Percentiles rank a stretch among this genome's conserved stretches.
These are phyloP conservation scores for Oophaga sylvatica DNA, from an alignment of 2,797 vertebrate species.

Conservation along the genomic window DNA sequence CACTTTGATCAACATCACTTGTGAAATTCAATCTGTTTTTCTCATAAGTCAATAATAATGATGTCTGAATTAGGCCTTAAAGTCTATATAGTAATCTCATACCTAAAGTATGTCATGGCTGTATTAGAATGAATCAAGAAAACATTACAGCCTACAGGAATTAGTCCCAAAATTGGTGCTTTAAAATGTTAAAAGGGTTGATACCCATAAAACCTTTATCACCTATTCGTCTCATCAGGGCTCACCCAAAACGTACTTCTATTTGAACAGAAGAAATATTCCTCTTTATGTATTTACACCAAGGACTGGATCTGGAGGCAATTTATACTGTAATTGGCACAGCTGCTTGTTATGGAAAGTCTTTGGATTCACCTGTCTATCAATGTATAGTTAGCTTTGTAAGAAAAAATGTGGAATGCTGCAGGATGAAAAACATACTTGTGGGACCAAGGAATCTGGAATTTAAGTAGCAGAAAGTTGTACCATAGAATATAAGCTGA, in stretches of 20 bases:
- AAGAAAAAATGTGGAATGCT: constrained; percentile 16
- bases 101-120: too few relatives aligned
- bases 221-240: too few relatives aligned
- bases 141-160: too few relatives aligned
- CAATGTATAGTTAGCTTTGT: constrained; percentile 30
- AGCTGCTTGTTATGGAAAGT: constrained; percentile 26
- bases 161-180: too few relatives aligned
- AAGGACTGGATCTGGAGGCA: constrained; percentile 4
- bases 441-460: constrained; percentile 26
- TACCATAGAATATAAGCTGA: not conserved
- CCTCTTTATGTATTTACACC: not conserved
- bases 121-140: too few relatives aligned
- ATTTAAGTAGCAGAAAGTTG: constrained; percentile 23
- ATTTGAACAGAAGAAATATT: not conserved
- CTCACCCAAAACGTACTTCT: not conserved
- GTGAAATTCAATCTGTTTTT: too few relatives aligned
- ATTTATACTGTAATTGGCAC: constrained; percentile 19
- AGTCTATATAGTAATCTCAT: too few relatives aligned
- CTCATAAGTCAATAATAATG: too few relatives aligned
- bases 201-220: too few relatives aligned
- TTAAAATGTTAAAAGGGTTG: too few relatives aligned
- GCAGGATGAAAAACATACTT: constrained; percentile 44
- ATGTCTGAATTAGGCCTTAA: not conserved
- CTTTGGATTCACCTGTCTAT: constrained; percentile 38
- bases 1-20: too few relatives aligned